A percentile compares a stretch with the other conserved stretches of the same genome.
phyloP scores from a whole-genome alignment of 2,888 invertebrate species.

The Portevinia maculata region DNA sequence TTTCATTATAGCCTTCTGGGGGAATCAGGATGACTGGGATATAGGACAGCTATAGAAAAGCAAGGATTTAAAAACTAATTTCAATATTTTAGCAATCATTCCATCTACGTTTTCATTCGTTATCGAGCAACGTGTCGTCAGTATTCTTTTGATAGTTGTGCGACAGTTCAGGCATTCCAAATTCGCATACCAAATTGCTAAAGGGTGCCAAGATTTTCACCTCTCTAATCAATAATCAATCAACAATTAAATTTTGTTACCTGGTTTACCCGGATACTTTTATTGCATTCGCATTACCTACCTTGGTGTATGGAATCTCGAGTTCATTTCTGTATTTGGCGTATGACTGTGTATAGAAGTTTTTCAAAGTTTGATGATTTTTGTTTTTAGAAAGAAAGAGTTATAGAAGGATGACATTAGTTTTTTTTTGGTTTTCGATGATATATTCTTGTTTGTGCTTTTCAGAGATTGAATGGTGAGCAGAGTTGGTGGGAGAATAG shows the following conservation, averaged over 20 bases:
- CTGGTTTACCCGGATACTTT: conserved; percentile 52
- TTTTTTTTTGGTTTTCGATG: conserved; percentile 32
- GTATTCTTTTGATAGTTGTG: conserved; percentile 17
- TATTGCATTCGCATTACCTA: conserved; percentile 65
- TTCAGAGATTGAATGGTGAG: no score
- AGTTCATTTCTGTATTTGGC: conserved; percentile 66
- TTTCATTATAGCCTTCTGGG: no score
- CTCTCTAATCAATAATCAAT: conserved; percentile 31
- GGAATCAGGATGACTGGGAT: neutral
- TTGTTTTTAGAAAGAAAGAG: conserved; percentile 48
- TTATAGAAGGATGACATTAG: conserved; percentile 60
- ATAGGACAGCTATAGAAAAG: conserved; percentile 36
- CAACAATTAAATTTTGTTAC: conserved; percentile 49
- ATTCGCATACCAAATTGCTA: conserved; percentile 23
- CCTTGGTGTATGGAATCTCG: conserved; percentile 67
- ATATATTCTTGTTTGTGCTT: neutral
- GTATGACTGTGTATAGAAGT: conserved; percentile 61
- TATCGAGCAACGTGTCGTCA: conserved; percentile 24
- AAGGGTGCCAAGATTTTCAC: conserved; percentile 29
- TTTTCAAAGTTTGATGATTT: conserved; percentile 24
- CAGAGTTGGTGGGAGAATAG: no score
- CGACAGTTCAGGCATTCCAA: conserved; percentile 45
- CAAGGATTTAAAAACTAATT: conserved; percentile 5
- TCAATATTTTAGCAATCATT: conserved; percentile 10
- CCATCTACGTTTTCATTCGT: conserved; percentile 21